These are phyloP conservation scores for Lepisosteus oculatus DNA, from an alignment of 2,113 vertebrate species.

Conservation along the genomic window DNA sequence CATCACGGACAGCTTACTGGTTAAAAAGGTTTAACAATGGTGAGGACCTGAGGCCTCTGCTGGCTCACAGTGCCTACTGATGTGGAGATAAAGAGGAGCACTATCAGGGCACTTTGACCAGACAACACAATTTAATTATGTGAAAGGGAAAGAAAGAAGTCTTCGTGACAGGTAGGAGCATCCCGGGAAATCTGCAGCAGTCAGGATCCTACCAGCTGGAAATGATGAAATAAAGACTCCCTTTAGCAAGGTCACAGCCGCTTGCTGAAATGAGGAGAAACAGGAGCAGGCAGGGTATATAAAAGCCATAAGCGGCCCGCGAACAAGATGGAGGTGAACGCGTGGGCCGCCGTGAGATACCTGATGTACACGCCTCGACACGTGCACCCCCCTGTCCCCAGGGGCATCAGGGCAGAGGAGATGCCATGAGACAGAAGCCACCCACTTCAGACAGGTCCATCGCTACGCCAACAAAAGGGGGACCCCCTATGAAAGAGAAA, in stretches of 20 bases:
- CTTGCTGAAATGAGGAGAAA: conserved; percentile 18
- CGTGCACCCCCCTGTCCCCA: no score
- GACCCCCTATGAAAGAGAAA: no score
- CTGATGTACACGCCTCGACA: no score
- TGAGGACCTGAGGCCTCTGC: conserved; percentile 8
- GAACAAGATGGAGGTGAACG: not conserved
- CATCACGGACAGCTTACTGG: conserved; percentile 1
- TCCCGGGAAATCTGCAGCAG: not conserved
- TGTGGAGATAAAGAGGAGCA: conserved; percentile 25
- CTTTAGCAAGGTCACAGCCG: conserved; percentile 27
- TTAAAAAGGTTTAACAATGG: conserved; percentile 20
- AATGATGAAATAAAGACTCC: conserved; percentile 20
- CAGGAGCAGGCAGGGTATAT: conserved; percentile 6
- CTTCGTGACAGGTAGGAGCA: conserved; percentile 23
- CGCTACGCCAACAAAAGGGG: no score
- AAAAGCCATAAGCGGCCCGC: not conserved
- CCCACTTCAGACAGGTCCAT: no score
- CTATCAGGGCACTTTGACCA: conserved; percentile 26
- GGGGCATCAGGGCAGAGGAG: no score
- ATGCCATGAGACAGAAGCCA: no score
- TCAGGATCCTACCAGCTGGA: not conserved
- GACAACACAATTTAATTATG: conserved; percentile 33
- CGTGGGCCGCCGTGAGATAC: not conserved
- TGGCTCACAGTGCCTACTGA: conserved; percentile 9
- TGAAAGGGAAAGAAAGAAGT: conserved; percentile 31